Conservation (phyloP, 2,888 invertebrate genomes). For the Oscheius sp. region DNA sequence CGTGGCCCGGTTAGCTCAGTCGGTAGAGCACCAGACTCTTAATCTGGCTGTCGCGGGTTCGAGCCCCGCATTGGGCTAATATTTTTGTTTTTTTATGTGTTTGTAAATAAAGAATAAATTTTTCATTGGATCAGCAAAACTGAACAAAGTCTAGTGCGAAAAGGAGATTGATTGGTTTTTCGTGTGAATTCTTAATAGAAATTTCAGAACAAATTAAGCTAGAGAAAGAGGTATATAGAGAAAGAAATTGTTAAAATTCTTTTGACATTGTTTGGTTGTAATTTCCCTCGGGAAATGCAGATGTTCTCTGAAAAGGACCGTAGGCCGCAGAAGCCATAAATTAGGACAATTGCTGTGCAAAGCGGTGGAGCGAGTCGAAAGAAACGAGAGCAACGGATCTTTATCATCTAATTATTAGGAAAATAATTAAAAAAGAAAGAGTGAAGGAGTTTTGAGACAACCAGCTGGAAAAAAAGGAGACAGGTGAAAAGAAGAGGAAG, state of each 20-base stretch:
- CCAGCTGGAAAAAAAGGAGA: neutral
- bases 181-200: neutral
- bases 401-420: no score
- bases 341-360: conserved; percentile 24
- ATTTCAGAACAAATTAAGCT: neutral
- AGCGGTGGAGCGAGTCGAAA: conserved; percentile 2
- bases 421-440: no score
- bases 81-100: no score
- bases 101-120: no score
- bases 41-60: conserved; percentile 69
- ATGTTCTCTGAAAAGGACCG: conserved; percentile 6
- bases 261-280: neutral
- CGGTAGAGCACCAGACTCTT: conserved; percentile 69
- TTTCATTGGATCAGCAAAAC: no score
- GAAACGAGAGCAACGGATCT: neutral
- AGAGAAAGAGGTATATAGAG: neutral
- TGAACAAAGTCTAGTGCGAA: no score
- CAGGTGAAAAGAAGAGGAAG: neutral
- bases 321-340: conserved; percentile 23
- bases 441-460: neutral
- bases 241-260: neutral
- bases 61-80: conserved; percentile 69
- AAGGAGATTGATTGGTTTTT: no score
- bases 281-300: conserved; percentile 24
- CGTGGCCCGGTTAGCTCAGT: conserved; percentile 69